phyloP scores from a whole-genome alignment of 53 echinoderm and acorn worm genomes.

The Actinopyga echinites region DNA sequence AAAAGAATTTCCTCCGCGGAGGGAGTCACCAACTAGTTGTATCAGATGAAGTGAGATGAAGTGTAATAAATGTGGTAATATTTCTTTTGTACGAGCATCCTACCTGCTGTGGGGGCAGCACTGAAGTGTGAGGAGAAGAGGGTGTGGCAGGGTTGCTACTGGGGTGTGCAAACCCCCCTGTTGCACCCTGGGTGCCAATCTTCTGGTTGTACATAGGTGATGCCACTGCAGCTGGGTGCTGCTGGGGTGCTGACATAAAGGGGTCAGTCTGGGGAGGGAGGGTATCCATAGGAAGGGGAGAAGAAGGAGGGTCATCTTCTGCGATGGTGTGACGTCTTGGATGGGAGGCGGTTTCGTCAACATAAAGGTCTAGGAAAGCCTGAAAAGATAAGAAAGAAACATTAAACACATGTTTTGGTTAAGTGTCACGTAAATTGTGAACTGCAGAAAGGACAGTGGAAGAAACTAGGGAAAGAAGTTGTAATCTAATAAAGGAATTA shows the following conservation, averaged over 20 bases:
- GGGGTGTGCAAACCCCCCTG: conserved; percentile 80
- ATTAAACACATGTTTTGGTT: not conserved
- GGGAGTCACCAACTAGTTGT: no score
- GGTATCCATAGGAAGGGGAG: conserved; percentile 83
- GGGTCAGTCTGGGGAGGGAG: conserved; percentile 44
- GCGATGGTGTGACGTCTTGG: conserved; percentile 50
- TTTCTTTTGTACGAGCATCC: not conserved
- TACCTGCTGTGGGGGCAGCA: conserved; percentile 70
- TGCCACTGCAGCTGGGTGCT: conserved; percentile 64
- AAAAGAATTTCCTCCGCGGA: no score
- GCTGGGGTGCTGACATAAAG: conserved; percentile 57
- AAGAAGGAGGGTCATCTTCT: conserved; percentile 88
- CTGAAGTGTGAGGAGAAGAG: conserved; percentile 91
- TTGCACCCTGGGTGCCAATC: conserved; percentile 46
- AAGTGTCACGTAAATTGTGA: not conserved
- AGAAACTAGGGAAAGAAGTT: no score
- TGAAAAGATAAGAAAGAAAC: conserved; percentile 15
- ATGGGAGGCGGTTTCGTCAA: conserved; percentile 72
- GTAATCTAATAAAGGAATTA: no score
- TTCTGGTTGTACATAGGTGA: conserved; percentile 77
- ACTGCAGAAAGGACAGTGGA: no score
- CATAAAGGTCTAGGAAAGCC: conserved; percentile 91
- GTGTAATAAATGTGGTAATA: no score
- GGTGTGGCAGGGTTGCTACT: conserved; percentile 93
- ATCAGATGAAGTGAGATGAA: no score